Evolutionary conservation across 1,140 invertebrate genomes (phyloP).

Genomic region (Globodera ellingtonae): DNA sequence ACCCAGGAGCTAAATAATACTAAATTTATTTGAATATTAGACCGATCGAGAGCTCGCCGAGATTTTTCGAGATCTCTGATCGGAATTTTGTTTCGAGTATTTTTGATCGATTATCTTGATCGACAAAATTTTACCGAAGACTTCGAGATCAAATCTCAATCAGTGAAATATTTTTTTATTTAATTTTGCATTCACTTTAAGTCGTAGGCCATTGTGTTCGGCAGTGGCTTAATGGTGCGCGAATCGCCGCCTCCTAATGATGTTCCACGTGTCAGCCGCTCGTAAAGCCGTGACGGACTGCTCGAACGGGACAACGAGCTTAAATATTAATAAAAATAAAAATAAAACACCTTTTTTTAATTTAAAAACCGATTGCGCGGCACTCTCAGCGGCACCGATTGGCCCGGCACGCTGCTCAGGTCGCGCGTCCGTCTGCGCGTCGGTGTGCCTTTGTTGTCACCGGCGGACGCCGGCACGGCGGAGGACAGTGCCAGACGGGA

Average conservation of each 20-base stretch:
- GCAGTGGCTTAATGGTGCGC: constrained; percentile 50
- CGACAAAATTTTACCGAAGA: too few relatives aligned
- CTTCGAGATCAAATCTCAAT: too few relatives aligned
- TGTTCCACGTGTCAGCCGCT: constrained; percentile 13
- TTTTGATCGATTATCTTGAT: too few relatives aligned
- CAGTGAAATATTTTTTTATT: constrained; percentile 3
- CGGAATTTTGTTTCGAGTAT: too few relatives aligned
- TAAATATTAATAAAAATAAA: neutral
- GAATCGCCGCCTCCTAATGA: constrained; percentile 19
- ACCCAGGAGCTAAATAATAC: too few relatives aligned
- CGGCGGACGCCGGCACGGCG: neutral
- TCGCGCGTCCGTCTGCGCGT: constrained; percentile 18
- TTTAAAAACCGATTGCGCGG: constrained; percentile 31
- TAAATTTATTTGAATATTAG: too few relatives aligned
- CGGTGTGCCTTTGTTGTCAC: constrained; percentile 6
- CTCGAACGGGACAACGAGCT: constrained; percentile 58
- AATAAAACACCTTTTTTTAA: neutral
- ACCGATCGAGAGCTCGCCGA: too few relatives aligned
- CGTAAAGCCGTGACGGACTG: constrained; percentile 48
- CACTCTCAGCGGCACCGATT: constrained; percentile 2
- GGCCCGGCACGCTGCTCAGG: neutral
- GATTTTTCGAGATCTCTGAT: too few relatives aligned
- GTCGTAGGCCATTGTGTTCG: constrained; percentile 61
- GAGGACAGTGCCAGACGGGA: constrained; percentile 7
- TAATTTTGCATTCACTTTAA: constrained; percentile 46